These are phyloP conservation scores for Rousettus leschenaultii DNA, from an alignment of 2,113 vertebrate species.

Conservation along the genomic window DNA sequence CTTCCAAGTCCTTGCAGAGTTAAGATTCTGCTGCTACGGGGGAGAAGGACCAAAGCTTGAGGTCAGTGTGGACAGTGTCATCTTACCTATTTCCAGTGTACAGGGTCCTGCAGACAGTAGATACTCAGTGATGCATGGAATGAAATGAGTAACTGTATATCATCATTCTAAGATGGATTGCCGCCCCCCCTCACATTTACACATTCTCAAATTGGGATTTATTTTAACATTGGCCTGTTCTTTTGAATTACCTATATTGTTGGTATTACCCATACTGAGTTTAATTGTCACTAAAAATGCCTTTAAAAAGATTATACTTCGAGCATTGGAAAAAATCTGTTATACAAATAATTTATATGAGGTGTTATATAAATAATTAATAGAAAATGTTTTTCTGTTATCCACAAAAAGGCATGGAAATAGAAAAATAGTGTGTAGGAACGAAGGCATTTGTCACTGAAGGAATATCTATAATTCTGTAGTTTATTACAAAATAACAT, in stretches of 20 bases:
- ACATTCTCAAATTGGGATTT: background rate
- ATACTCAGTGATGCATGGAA: background rate
- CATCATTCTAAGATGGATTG: background rate
- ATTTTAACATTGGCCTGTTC: background rate
- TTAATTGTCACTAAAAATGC: background rate
- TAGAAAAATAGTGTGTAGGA: background rate
- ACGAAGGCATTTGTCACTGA: background rate
- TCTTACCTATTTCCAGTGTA: background rate
- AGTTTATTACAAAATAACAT: slow-evolving; percentile 6
- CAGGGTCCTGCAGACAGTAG: background rate
- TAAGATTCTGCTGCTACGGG: background rate
- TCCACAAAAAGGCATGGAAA: background rate
- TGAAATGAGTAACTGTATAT: background rate
- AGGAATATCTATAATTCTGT: background rate
- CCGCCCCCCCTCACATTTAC: background rate
- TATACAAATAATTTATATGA: background rate
- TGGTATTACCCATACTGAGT: background rate
- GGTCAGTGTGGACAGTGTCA: background rate
- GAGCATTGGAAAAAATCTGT: background rate
- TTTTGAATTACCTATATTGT: background rate
- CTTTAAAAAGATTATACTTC: background rate
- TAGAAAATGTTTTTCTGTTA: background rate
- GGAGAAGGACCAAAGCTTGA: background rate
- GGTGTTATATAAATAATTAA: background rate
- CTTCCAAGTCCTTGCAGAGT: background rate